A percentile compares a stretch with the other conserved stretches of the same genome.
phyloP scores from a whole-genome alignment of 2,113 vertebrate species.

The Holacanthus passer region DNA sequence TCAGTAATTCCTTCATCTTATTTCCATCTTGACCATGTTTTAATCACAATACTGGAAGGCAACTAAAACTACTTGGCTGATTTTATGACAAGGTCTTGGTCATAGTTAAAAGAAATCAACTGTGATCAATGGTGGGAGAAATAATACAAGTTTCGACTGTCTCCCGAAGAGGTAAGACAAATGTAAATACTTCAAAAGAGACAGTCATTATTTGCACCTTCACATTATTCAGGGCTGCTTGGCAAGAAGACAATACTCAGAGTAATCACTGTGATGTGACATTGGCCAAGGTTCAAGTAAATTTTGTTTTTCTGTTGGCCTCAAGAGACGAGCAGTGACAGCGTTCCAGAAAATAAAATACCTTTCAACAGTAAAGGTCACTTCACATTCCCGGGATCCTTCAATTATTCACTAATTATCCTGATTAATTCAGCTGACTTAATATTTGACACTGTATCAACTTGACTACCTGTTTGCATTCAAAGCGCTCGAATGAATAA shows the following conservation, averaged over 20 bases:
- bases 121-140: background rate
- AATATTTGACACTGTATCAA: constrained; percentile 9
- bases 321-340: background rate
- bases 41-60: too few species aligned
- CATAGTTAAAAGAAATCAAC: background rate
- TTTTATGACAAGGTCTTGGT: background rate
- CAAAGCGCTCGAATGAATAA: constrained; percentile 34
- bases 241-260: background rate
- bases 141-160: background rate
- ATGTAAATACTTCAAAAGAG: background rate
- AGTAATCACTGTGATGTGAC: background rate
- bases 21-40: too few species aligned
- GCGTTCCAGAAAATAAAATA: constrained; percentile 6
- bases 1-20: too few species aligned
- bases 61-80: background rate
- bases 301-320: background rate
- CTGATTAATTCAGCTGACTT: constrained; percentile 47
- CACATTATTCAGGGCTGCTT: background rate
- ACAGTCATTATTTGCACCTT: background rate
- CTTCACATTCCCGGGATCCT: constrained; percentile 5
- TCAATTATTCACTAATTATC: constrained; percentile 49
- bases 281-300: background rate
- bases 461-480: constrained; percentile 40
- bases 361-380: constrained; percentile 45
- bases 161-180: background rate